Base-by-base conservation (phyloP, 2,113 vertebrate genomes). In the Phodopus roborovskii region DNA sequence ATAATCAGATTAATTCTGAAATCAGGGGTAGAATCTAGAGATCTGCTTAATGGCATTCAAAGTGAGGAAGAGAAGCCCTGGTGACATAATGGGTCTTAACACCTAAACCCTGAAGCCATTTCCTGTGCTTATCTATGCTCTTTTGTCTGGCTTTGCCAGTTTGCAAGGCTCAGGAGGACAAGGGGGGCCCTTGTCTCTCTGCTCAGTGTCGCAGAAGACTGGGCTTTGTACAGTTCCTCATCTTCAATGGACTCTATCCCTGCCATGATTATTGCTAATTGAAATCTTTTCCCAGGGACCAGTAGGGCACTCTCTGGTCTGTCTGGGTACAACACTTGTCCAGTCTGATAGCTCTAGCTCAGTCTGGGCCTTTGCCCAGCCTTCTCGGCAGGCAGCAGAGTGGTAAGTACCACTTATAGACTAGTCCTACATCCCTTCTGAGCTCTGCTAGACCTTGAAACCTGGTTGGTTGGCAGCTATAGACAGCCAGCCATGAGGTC, bases 1-100 rank as follows among this genome's bases (percentile, higher is more conserved):
- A 91, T 81, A 93, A 78, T 66, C n/a, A 90, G 50, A 77, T 60
- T 66, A 26, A 78, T 87, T 66, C 82, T 85, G 36, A 86, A 50
- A 50, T 50, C 50, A 19, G 28, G 45, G 62, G 28, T 56, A 3
- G 42, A 86, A 66, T 93, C 91, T 70, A 90, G 22, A 85, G 26
- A 86, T 64, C 42, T 93, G 50, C 60, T 62, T 88, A 50, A 66
- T 45, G 79, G 26, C 64, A 95, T 48, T 66, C 75, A 82, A 75
- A 77, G 4, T 39, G 45, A 48, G 60, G 68, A 90, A 87, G 8
- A 33, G 53, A 90, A 81, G 4, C 11, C 45, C 42, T 39, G 4
- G 45, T 73, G 60, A 42, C 92, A 60, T 84, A 95, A 66, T 74
- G 17, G 73, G 48, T 90, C 36, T 88, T 66, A 88, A 24, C 68